These are phyloP conservation scores for Thomomys bottae DNA, from an alignment of 2,113 vertebrate species.

Conservation along the genomic window DNA sequence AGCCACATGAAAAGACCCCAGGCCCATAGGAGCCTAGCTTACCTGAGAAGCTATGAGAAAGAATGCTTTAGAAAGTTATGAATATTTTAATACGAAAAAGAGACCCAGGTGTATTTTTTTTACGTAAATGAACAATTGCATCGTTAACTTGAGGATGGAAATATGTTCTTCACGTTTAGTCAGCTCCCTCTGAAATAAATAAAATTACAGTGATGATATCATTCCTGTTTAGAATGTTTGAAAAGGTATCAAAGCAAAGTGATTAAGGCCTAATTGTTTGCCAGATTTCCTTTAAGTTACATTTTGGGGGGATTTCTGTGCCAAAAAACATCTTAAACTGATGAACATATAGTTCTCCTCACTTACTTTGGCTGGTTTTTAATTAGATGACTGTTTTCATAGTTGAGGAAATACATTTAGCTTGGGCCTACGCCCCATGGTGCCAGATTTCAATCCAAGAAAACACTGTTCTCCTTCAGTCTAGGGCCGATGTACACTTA, in stretches of 20 bases:
- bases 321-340: conserved; percentile 81
- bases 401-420: conserved; percentile 72
- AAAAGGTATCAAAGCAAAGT: conserved; percentile 74
- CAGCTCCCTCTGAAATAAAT: conserved; percentile 77
- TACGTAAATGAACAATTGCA: conserved; percentile 56
- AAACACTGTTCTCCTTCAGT: conserved; percentile 44
- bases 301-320: conserved; percentile 54
- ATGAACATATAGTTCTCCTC: conserved; percentile 74
- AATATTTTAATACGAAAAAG: conserved; percentile 17
- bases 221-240: conserved; percentile 72
- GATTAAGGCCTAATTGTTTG: conserved; percentile 74
- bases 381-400: conserved; percentile 75
- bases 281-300: conserved; percentile 77
- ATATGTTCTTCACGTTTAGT: conserved; percentile 70
- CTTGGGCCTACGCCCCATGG: conserved; percentile 14
- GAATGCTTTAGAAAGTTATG: background rate
- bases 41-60: background rate
- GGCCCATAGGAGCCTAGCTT: background rate
- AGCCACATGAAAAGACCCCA: background rate
- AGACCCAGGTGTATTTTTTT: background rate
- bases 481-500: conserved; percentile 60
- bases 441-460: conserved; percentile 71
- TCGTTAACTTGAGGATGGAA: conserved; percentile 44
- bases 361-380: conserved; percentile 70
- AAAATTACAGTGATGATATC: conserved; percentile 76